Conservation (phyloP, 2,888 invertebrate genomes). For the Phyto melanocephala region DNA sequence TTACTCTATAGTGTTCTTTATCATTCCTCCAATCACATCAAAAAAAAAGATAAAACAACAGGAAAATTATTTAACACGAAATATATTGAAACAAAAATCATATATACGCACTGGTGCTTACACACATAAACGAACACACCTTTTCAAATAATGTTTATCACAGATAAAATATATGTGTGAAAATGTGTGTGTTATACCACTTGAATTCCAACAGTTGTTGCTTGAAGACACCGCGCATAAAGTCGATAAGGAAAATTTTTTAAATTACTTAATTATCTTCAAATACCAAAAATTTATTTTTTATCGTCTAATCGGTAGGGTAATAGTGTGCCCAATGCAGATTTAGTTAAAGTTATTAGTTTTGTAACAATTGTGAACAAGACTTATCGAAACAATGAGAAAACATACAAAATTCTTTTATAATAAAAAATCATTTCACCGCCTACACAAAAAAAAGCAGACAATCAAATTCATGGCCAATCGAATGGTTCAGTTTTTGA, state of each 20-base stretch:
- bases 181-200: not conserved
- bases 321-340: too few relatives aligned
- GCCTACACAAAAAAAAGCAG: too few relatives aligned
- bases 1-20: not conserved
- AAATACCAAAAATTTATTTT: too few relatives aligned
- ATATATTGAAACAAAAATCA: slow-evolving; percentile 23
- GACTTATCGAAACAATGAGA: too few relatives aligned
- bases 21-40: not conserved
- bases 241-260: not conserved
- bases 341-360: too few relatives aligned
- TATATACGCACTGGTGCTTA: not conserved
- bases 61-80: slow-evolving; percentile 42
- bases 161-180: not conserved
- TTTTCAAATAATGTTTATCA: not conserved
- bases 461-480: too few relatives aligned
- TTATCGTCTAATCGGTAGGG: too few relatives aligned
- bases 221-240: not conserved
- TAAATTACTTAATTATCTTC: not conserved
- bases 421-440: too few relatives aligned
- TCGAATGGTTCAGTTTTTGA: too few relatives aligned
- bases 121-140: not conserved
- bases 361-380: too few relatives aligned
- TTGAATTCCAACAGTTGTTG: not conserved
- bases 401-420: too few relatives aligned
- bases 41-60: not conserved